A percentile compares a stretch with the other conserved stretches of the same genome.
These are phyloP conservation scores for Pogonocherus hispidulus DNA, from an alignment of 2,888 invertebrate species.

Conservation along the genomic window DNA sequence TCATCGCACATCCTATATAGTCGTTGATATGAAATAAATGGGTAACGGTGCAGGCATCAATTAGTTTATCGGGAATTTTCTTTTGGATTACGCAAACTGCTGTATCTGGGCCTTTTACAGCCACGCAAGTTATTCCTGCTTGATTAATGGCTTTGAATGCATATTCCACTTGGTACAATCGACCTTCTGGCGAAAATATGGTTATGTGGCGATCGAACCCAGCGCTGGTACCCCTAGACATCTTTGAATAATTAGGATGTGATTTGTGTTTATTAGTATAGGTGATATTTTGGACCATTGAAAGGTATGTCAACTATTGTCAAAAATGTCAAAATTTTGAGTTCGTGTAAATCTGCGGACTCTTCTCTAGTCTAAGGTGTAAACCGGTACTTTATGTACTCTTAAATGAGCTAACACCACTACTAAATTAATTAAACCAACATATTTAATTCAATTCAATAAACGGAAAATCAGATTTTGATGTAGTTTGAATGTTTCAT, in stretches of 20 bases:
- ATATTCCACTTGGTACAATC: constrained; percentile 99
- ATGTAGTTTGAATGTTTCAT: too few species aligned
- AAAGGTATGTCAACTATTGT: background rate
- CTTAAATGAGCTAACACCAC: too few species aligned
- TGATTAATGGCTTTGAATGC: constrained; percentile 99
- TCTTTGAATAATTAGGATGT: constrained; percentile 67
- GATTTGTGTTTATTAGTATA: too few species aligned
- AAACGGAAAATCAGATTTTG: too few species aligned
- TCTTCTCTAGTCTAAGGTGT: too few species aligned
- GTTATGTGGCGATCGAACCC: constrained; percentile 99
- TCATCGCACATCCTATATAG: constrained; percentile 78
- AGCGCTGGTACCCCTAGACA: constrained; percentile 98
- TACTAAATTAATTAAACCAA: too few species aligned
- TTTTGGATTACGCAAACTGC: constrained; percentile 99
- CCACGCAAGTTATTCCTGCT: constrained; percentile 97
- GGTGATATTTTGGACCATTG: background rate
- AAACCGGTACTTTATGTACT: too few species aligned
- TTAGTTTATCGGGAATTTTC: constrained; percentile 97
- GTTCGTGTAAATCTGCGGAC: too few species aligned
- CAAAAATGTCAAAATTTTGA: too few species aligned
- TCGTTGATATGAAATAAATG: constrained; percentile 93
- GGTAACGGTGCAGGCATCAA: constrained; percentile 93
- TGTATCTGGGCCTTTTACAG: constrained; percentile 90
- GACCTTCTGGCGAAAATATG: constrained; percentile 99
- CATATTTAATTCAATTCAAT: too few species aligned